Evolutionary conservation across 2,888 invertebrate genomes (phyloP), one percentile per base, ranked within the genome.

Genomic region (Tribolium freemani): DNA sequence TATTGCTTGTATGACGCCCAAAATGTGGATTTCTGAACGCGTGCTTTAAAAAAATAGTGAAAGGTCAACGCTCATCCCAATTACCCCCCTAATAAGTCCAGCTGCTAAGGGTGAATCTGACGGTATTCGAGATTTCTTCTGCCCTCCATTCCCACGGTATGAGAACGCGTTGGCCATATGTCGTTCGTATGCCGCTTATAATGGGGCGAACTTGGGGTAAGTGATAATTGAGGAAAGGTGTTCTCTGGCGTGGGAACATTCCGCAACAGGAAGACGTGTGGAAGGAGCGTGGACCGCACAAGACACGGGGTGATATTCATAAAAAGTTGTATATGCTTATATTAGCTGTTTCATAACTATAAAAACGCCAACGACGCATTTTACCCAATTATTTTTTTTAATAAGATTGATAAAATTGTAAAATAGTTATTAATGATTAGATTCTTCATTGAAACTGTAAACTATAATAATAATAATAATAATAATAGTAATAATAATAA

Each of bases 121-220:
- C 48, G 78, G 76, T 76, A 75, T 77, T 77, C 75, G 75, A 75
- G 74, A 76, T 77, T 75, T 72, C 72, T 75, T 51, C 50, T 72
- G 71, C 71, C 71, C 71, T 58, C 57, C 31, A 64, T 84, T 83
- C 83, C 83, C 83, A 83, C 83, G 83, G 78, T 80, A 73, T 71
- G 71, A 70, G 78, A 74, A 76, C 79, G 79, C 83, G 82, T 81
- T 81, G 77, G 78, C 84, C 84, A 84, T 83, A 84, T 84, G 84
- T 83, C 83, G 83, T 79, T 82, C 78, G 80, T 79, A 78, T 78
- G 71, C 77, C 78, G 78, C 80, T 54, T 44, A 80, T 78, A 80
- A 79, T 78, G 74, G 77, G 76, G 78, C 54, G 50, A 48, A 63
- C 75, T 74, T 74, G 74, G 79, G 78, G 77, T 76, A 76, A 79